phyloP scores from a whole-genome alignment of 2,797 vertebrate species.

The Peromyscus nudipes region DNA sequence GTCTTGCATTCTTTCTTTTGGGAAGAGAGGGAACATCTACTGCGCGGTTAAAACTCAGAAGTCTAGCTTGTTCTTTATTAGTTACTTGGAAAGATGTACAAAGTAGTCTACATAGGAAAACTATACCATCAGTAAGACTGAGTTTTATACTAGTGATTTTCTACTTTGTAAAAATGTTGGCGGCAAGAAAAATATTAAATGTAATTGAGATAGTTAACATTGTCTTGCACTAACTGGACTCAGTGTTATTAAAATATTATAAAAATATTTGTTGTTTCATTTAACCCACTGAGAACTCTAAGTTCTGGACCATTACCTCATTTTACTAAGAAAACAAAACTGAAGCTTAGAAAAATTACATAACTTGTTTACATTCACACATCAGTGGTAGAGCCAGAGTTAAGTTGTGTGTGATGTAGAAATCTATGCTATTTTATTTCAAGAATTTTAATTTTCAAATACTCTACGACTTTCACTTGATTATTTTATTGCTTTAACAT shows the following conservation, averaged over 20 bases:
- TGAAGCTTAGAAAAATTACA: not conserved
- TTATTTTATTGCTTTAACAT: constrained; percentile 23
- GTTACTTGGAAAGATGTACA: not conserved
- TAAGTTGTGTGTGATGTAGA: not conserved
- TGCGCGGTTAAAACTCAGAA: not conserved
- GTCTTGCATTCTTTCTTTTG: not conserved
- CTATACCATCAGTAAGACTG: not conserved
- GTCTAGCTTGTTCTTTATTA: not conserved
- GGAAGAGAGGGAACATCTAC: not conserved
- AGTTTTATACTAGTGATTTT: not conserved
- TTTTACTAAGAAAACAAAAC: constrained; percentile 55
- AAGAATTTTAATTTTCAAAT: constrained; percentile 25
- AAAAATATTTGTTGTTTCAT: not conserved
- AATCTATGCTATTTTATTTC: not conserved
- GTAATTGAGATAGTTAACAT: not conserved
- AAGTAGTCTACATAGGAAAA: not conserved
- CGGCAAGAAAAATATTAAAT: constrained; percentile 45
- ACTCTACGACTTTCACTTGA: not conserved
- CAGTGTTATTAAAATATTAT: not conserved
- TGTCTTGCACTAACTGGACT: not conserved
- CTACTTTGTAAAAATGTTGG: not conserved
- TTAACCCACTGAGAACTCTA: not conserved
- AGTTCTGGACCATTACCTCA: not conserved
- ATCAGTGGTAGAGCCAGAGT: constrained; percentile 21
- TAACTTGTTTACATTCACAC: not conserved